Conservation (phyloP, 2,113 vertebrate species). For the Varanus salvator region DNA sequence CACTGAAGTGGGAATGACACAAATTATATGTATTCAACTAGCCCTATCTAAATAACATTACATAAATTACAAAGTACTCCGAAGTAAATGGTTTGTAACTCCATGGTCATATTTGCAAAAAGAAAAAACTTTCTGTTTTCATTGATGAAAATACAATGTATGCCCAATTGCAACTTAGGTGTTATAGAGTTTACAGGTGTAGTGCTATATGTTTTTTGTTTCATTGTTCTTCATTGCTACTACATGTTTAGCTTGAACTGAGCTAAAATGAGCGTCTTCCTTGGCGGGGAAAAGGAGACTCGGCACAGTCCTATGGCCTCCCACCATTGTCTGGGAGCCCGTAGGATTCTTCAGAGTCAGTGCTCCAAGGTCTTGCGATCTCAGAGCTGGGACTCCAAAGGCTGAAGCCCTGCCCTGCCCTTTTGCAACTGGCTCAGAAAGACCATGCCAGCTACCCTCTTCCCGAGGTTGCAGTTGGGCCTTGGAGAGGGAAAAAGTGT, state of each 20-base stretch:
- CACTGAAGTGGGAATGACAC: not conserved
- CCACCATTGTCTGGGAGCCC: too few relatives aligned
- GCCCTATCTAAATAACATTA: not conserved
- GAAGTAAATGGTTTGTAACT: not conserved
- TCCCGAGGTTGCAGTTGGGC: too few relatives aligned
- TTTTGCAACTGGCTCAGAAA: too few relatives aligned
- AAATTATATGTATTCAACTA: not conserved
- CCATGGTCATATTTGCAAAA: not conserved
- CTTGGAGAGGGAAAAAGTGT: too few relatives aligned
- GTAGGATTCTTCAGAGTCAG: too few relatives aligned
- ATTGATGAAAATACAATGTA: not conserved
- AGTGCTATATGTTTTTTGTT: not conserved
- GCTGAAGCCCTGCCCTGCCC: too few relatives aligned
- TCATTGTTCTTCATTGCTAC: conserved; percentile 9
- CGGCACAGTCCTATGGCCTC: not conserved
- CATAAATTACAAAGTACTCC: not conserved
- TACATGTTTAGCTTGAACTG: conserved; percentile 41
- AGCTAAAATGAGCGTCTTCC: conserved; percentile 54
- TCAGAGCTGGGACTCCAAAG: too few relatives aligned
- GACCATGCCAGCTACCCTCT: too few relatives aligned
- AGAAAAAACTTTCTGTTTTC: not conserved
- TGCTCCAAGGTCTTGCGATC: too few relatives aligned
- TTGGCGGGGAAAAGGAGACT: conserved; percentile 35
- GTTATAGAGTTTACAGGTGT: conserved; percentile 32
- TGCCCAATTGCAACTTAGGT: not conserved